phyloP scores from a whole-genome alignment of 2,888 invertebrate species.

The Drepana falcataria region DNA sequence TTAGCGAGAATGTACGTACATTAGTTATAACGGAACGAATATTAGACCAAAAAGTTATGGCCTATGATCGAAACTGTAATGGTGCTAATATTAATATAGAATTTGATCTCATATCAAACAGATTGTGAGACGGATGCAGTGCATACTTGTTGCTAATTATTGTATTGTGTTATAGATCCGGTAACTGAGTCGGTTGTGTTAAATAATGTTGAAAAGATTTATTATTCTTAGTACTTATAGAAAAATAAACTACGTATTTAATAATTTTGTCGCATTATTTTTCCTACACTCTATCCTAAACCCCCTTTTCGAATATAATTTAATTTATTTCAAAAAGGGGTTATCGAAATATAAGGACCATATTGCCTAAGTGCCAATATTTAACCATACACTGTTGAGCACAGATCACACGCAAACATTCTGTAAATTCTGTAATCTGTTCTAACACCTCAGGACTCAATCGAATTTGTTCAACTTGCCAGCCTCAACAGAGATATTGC shows the following conservation, averaged over 20 bases:
- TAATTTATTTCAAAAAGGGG: too few species aligned
- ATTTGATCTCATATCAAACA: constrained; percentile 70
- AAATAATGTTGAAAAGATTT: constrained; percentile 48
- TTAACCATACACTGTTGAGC: too few species aligned
- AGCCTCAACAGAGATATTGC: too few species aligned
- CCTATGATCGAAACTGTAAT: constrained; percentile 74
- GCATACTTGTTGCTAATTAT: constrained; percentile 44
- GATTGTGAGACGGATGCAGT: constrained; percentile 52
- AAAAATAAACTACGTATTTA: constrained; percentile 64
- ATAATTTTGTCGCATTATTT: constrained; percentile 31
- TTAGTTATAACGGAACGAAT: constrained; percentile 32
- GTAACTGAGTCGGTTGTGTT: constrained; percentile 68
- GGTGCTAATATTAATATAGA: constrained; percentile 74
- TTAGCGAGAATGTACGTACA: constrained; percentile 2
- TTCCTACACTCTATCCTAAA: not conserved
- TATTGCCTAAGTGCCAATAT: too few species aligned
- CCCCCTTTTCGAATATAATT: too few species aligned
- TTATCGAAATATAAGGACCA: too few species aligned
- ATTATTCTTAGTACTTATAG: constrained; percentile 74
- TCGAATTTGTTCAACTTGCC: too few species aligned
- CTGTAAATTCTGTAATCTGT: too few species aligned
- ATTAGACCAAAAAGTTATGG: constrained; percentile 74
- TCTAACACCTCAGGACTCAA: too few species aligned
- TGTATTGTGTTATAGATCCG: constrained; percentile 47
- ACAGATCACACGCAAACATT: too few species aligned